Conservation (phyloP, 2,113 vertebrate genomes). For the Dicaeum eximium region DNA sequence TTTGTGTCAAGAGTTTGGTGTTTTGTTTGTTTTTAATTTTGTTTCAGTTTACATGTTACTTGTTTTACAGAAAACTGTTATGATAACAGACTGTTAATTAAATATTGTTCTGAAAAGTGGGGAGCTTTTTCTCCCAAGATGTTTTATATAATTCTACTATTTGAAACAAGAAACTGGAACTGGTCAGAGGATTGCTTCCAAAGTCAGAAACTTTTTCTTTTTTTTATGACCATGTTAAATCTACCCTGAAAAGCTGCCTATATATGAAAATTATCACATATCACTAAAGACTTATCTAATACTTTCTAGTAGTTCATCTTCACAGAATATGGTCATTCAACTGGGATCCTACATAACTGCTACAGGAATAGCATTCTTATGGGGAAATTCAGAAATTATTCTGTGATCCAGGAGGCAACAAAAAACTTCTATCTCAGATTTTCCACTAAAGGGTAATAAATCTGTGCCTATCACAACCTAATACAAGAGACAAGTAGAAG, state of each 20-base stretch:
- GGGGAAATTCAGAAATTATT: not conserved
- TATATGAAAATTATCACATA: not conserved
- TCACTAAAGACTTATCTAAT: not conserved
- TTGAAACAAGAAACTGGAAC: not conserved
- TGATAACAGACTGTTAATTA: not conserved
- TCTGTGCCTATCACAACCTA: not conserved
- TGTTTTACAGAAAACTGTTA: not conserved
- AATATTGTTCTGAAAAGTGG: not conserved
- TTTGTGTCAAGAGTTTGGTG: not conserved
- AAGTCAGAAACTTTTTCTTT: not conserved
- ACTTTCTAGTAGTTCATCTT: not conserved
- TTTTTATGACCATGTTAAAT: not conserved
- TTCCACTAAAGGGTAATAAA: not conserved
- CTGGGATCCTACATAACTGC: not conserved
- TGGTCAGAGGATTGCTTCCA: fast-evolving
- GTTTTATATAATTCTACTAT: not conserved
- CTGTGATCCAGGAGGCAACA: not conserved
- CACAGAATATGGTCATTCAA: not conserved
- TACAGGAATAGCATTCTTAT: not conserved
- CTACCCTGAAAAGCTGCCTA: not conserved
- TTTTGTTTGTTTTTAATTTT: not conserved
- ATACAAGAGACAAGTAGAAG: not conserved
- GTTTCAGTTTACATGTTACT: not conserved
- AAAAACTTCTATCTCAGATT: not conserved
- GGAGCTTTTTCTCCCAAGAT: not conserved